A percentile compares a stretch with the other conserved stretches of the same genome.
These are phyloP conservation scores for Cydia amplana DNA, from an alignment of 1,140 invertebrate species.

Conservation along the genomic window DNA sequence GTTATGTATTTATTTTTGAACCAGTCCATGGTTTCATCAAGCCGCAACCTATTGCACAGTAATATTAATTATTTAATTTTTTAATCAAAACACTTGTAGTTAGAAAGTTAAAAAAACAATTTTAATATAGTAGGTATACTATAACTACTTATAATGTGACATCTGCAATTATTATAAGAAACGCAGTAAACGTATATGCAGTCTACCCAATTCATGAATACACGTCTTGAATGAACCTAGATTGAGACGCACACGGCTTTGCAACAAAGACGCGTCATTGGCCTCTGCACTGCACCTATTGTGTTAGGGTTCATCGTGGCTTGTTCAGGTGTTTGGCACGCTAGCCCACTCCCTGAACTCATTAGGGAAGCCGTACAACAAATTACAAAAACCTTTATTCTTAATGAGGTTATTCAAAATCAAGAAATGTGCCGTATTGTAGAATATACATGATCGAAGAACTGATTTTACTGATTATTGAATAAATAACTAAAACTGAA, in stretches of 20 bases:
- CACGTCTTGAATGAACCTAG: constrained; percentile 18
- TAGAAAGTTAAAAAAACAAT: too few species aligned
- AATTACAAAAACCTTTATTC: not conserved
- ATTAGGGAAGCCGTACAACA: not conserved
- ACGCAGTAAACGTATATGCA: not conserved
- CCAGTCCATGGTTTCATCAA: too few species aligned
- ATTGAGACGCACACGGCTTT: constrained; percentile 16
- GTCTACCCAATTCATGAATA: not conserved
- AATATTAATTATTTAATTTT: too few species aligned
- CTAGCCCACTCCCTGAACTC: not conserved
- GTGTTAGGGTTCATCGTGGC: constrained; percentile 19
- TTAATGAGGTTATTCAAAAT: not conserved
- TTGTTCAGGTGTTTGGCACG: constrained; percentile 23
- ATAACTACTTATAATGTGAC: too few species aligned
- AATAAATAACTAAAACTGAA: not conserved
- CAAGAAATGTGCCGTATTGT: too few species aligned
- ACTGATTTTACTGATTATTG: not conserved
- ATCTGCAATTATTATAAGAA: too few species aligned
- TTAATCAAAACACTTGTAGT: too few species aligned
- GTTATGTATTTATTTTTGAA: too few species aligned
- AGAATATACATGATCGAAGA: not conserved
- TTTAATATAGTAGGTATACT: too few species aligned
- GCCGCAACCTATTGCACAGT: too few species aligned
- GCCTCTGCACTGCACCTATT: constrained; percentile 13
- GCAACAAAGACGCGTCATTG: constrained; percentile 12